Evolutionary conservation across 2,888 invertebrate genomes (phyloP).

Genomic region (Philereme transversata): DNA sequence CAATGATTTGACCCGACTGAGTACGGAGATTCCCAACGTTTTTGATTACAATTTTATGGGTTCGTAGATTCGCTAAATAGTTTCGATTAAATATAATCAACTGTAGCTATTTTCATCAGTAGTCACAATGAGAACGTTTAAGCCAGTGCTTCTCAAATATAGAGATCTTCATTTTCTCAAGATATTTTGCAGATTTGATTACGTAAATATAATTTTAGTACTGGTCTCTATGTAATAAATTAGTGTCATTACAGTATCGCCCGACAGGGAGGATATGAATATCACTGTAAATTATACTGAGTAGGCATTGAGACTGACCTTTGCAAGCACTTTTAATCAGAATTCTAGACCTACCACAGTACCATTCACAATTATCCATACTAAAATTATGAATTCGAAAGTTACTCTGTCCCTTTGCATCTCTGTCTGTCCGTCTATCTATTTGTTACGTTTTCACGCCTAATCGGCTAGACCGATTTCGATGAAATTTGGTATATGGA

Average conservation of each 20-base stretch:
- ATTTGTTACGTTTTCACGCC: too few relatives aligned
- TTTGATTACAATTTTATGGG: too few relatives aligned
- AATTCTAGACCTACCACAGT: constrained; percentile 8
- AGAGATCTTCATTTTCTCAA: not conserved
- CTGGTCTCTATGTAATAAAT: constrained; percentile 26
- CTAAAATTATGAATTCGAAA: too few relatives aligned
- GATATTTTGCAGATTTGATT: not conserved
- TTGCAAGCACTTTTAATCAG: constrained; percentile 19
- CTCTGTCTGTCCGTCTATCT: too few relatives aligned
- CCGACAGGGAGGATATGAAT: constrained; percentile 36
- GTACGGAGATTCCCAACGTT: too few relatives aligned
- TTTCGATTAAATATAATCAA: too few relatives aligned
- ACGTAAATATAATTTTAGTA: constrained; percentile 13
- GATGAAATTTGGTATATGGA: too few relatives aligned
- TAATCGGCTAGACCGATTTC: too few relatives aligned
- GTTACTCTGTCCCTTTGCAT: too few relatives aligned
- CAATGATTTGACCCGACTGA: too few relatives aligned
- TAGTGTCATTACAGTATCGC: constrained; percentile 30
- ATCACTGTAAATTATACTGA: constrained; percentile 23
- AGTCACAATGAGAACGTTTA: not conserved
- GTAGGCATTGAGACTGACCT: constrained; percentile 21
- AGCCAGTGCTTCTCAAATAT: not conserved
- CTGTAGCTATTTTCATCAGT: not conserved
- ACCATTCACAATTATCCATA: too few relatives aligned
- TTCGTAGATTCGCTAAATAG: too few relatives aligned